Evolutionary conservation across 2,113 vertebrate species (phyloP), one percentile per base, ranked within the genome.

Genomic region (Orycteropus afer): DNA sequence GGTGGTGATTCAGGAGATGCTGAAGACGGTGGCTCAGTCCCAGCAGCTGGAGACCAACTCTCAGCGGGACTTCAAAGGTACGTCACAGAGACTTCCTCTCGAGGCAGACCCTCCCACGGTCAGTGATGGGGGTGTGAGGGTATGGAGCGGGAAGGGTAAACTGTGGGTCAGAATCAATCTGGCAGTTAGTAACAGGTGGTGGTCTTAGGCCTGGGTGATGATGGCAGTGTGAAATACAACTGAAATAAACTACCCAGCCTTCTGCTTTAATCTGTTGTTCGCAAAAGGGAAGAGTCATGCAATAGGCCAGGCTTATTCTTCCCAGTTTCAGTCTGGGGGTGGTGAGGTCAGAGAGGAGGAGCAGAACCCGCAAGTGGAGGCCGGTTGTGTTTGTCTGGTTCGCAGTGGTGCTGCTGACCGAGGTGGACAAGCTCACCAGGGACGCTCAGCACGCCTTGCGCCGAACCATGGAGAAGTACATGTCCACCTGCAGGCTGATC

Each of bases 391-490:
- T n/a, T n/a, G n/a, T n/a, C n/a, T n/a, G n/a, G n/a, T n/a, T n/a
- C n/a, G n/a, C 97, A 99, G 99, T 99, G 97, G 99, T 99, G 32
- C 94, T 99, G 95, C 96, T 99, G 95, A 99, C 99, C 0, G 99
- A 99, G 96, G 99, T 99, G 25, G 99, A 99, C 98, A 99, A 99
- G 97, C 99, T 99, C 86, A 99, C 99, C 5, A 99, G 99, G 97
- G 99, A 99, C 0, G 99, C 99, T 73, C 99, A 99, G 96, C 99
- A 99, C 88, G 99, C 99, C 59, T 97, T 99, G 98, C 98, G 99
- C 57, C 99, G 99, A 81, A 99, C 99, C 0, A 99, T 99, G 99
- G 99, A 99, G 94, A 99, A 99, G 93, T 99, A 99, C 91, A 99
- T 99, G 99, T 96, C 98, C 1, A 99, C 99, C 82, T 99, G 99